Base-by-base conservation (phyloP, 1,140 invertebrate genomes). In the Tetramorium alpestre region DNA sequence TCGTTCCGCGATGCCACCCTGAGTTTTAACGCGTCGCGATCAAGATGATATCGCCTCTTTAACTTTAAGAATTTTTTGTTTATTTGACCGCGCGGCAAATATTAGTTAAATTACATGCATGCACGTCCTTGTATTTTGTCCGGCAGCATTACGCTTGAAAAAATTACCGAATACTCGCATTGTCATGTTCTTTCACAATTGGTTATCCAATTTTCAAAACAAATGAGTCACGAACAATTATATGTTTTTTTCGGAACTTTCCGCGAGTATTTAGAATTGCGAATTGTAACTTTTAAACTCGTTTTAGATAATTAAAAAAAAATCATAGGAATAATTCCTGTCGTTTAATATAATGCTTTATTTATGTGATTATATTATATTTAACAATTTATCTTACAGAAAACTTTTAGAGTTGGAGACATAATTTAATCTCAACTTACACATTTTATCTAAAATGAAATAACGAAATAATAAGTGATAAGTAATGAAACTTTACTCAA, bases 1-100 rank as follows among this genome's bases (percentile, higher is more conserved):
- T 86, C 88, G 87, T 90, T 76, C 82, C 47, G 51, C 25, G 56
- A 64, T 77, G 85, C 49, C 56, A 33, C 67, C 77, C 16, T 64
- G 25, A 38, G 62, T 41, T 84, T 62, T 76, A 54, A 51, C n/a
- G 56, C 51, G 16, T 25, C 58, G 25, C 69, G 84, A 41, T 56
- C 47, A 28, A 65, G 11, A 87, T 64, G 70, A 49, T 60, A 54
- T 41, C 51, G 60, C 49, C 38, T 33, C 18, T 65, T 13, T 41
- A 65, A 47, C 6, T 49, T 80, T 18, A n/a, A 13, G 18, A 25
- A 80, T 0, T 67, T 69, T 54, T 80, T 41, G 69, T 54, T 41
- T 41, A 80, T 54, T 41, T 69, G 41, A 69, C 1, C 13, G 33
- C 28, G 47, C n/a, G 60, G 13, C 0, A 47, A 22, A 78, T 51